Evolutionary conservation across 2,888 invertebrate species (phyloP), one percentile per base, ranked within the genome.

Genomic region (Brachyptera risi): DNA sequence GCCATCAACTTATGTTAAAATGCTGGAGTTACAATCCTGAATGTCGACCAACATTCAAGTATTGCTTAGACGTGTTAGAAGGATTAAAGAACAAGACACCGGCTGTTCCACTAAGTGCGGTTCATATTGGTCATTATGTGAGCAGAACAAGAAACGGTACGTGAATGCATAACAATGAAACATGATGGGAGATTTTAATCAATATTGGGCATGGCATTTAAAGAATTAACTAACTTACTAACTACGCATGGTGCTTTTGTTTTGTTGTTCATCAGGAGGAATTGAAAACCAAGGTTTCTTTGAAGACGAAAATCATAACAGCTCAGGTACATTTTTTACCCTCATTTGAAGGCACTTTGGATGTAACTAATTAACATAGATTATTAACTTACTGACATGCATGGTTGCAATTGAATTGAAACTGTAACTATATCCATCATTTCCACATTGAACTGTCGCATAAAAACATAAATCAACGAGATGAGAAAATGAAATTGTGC

Each of bases 1-100:
- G 94, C 63, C 92, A 92, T 75, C 82, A 87, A 67, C 75, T 96
- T 59, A 92, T 97, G 83, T 77, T 88, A 65, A 83, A 85, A 69
- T 96, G 96, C 73, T 97, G 96, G 96, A 87, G 85, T 70, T 89
- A 86, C 70, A 82, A 83, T 49, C 85, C 92, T 0, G 91, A 91
- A 65, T 83, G 86, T 65, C 82, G 97, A 61, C 96, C 96, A 1
- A 90, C 90, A 54, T 97, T 97, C 75, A 86, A 87, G 65, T 83
- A 85, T 68, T 92, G 93, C 71, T 79, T 91, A 44, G 85, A 86
- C 66, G 78, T 83, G 50, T 76, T 90, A 65, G 77, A 80, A 65
- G 66, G 68, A 13, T 64, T 76, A 17, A 70, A 73, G 50, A 58
- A 58, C 49, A 66, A 67, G 23, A 73, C 73, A 5, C 66, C 73